Percentiles rank a stretch among this genome's conserved stretches.
phyloP scores from a whole-genome alignment of 2,113 vertebrate species.

The Psilopsiagon aymara region DNA sequence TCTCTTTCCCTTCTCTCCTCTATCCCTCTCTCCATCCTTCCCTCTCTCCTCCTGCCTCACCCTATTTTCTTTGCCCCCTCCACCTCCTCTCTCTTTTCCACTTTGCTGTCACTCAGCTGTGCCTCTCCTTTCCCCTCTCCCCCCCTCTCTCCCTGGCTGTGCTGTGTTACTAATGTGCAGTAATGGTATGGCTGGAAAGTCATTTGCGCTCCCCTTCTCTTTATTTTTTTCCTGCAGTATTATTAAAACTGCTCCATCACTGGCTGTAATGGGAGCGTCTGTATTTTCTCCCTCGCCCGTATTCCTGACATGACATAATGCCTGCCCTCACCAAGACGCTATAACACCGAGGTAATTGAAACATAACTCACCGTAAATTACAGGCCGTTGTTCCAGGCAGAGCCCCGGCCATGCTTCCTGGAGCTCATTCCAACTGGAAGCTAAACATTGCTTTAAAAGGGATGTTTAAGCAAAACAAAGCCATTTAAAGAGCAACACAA shows the following conservation, averaged over 20 bases:
- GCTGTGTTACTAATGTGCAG: slow-evolving; percentile 71
- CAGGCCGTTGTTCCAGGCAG: slow-evolving; percentile 75
- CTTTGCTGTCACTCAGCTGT: neutral
- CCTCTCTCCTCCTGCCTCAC: neutral
- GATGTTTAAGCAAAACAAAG: slow-evolving; percentile 75
- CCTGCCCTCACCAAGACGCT: slow-evolving; percentile 79
- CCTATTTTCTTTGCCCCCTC: neutral
- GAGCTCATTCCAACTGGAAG: slow-evolving; percentile 78
- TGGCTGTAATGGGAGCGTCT: slow-evolving; percentile 75
- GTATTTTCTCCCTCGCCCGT: slow-evolving; percentile 77
- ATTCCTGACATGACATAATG: slow-evolving; percentile 82
- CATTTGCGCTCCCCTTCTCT: slow-evolving; percentile 71
- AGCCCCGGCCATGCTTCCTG: slow-evolving; percentile 70
- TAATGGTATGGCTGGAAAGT: slow-evolving; percentile 74
- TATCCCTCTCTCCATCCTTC: neutral
- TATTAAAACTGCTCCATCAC: slow-evolving; percentile 86
- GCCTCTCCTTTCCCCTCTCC: slow-evolving; percentile 7
- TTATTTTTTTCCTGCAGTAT: slow-evolving; percentile 75
- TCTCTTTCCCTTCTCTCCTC: neutral
- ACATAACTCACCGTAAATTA: slow-evolving; percentile 86
- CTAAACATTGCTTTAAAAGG: slow-evolving; percentile 78
- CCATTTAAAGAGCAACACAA: slow-evolving; percentile 59
- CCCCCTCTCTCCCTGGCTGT: neutral
- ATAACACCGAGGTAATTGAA: slow-evolving; percentile 84
- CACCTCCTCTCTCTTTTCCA: neutral